phyloP scores from a whole-genome alignment of 2,113 vertebrate species.

The Serilophus lunatus region DNA sequence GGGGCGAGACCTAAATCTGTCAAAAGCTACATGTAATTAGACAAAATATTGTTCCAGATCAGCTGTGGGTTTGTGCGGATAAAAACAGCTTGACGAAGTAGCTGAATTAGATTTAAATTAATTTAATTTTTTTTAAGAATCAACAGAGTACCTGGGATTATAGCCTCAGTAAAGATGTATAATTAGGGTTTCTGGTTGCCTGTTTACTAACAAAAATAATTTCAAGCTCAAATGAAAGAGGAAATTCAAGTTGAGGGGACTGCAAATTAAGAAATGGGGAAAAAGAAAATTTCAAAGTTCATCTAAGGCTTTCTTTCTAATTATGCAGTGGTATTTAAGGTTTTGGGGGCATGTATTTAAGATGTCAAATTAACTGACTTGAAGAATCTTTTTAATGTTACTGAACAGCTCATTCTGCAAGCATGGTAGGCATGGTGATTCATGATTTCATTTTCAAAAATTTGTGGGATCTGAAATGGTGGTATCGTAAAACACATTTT shows the following conservation, averaged over 20 bases:
- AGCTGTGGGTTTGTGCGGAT: neutral
- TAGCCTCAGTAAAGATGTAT: neutral
- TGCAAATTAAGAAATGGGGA: neutral
- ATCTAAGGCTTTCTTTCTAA: neutral
- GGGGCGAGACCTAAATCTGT: neutral
- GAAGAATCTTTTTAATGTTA: neutral
- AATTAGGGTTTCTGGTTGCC: neutral
- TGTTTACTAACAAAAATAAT: neutral
- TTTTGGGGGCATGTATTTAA: neutral
- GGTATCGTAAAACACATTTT: neutral
- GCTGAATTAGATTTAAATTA: neutral
- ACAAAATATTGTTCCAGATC: neutral
- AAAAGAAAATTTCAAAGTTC: neutral
- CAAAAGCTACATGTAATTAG: neutral
- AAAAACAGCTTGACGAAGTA: neutral
- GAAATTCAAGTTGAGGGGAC: neutral
- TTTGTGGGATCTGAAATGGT: neutral
- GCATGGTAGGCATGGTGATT: neutral
- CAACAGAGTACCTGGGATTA: neutral
- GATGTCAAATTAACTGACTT: constrained; percentile 17
- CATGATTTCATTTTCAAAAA: neutral
- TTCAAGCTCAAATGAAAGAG: neutral
- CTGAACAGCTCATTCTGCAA: constrained; percentile 13
- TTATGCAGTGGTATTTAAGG: constrained; percentile 14
- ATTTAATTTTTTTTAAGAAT: neutral